Base-by-base conservation (phyloP, 2,113 vertebrate species). In the Acinonyx jubatus region DNA sequence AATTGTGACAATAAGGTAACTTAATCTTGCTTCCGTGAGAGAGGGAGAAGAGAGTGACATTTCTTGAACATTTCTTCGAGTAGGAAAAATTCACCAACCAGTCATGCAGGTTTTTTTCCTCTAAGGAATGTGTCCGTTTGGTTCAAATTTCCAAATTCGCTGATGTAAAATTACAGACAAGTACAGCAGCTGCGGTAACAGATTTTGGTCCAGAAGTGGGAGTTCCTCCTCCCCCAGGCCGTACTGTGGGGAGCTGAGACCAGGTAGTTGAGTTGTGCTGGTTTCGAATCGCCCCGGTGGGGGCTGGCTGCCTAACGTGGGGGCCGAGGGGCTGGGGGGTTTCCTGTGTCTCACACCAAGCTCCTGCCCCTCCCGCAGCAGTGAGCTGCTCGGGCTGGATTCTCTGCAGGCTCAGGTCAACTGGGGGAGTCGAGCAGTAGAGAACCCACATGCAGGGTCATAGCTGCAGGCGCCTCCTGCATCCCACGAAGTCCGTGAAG, bases 401-500 rank as follows among this genome's bases (percentile, higher is more conserved):
- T 7, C 63, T 9, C 52, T 8, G 25, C 0, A 6, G 68, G 6
- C n/a, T 10, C 11, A 11, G 4, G 19, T 23, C 21, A n/a, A 12
- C 41, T 23, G 29, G 23, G 14, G 13, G 41, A 48, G 31, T 50
- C 29, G 4, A 50, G 36, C 33, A 14, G 31, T n/a, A 36, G 4
- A 68, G 36, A 19, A 15, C 21, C 18, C 27, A 18, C 19, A 33
- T 18, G 52, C 29, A 73, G 16, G 65, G 12, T n/a, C 27, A 12
- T 9, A 45, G 45, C 45, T 45, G 45, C 45, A 45, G 45, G 45
- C 45, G 7, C 45, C 45, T 45, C 45, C 21, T 63, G 36, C 55
- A 61, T 81, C 19, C 6, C 4, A 8, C 0, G 31, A 7, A 21
- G 21, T 61, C 57, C 18, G 57, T 21, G 21, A 61, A 61, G 18